phyloP scores from a whole-genome alignment of 2,888 invertebrate species.

The Elaeidobius kamerunicus region DNA sequence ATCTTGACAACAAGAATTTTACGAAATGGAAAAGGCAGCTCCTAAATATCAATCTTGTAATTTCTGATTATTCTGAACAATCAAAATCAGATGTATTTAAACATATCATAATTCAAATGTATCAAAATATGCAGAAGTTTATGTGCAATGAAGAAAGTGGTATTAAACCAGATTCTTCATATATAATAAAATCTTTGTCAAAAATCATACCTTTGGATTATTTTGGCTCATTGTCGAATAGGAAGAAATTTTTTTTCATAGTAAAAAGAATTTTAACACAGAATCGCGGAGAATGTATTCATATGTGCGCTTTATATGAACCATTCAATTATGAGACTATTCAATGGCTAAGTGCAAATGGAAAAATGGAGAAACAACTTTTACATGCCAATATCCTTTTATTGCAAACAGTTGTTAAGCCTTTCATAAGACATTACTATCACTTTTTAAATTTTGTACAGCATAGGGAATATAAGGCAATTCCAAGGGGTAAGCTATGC shows the following conservation, averaged over 20 bases:
- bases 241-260: slow-evolving; percentile 15
- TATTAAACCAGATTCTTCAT: slow-evolving; percentile 2
- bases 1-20: slow-evolving; percentile 4
- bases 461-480: slow-evolving; percentile 1
- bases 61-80: not conserved
- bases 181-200: slow-evolving; percentile 5
- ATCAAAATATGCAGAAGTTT: not conserved
- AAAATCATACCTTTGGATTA: slow-evolving; percentile 16
- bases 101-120: no score
- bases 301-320: slow-evolving; percentile 14
- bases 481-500: slow-evolving; percentile 9
- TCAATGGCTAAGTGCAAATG: slow-evolving; percentile 7
- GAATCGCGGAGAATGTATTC: slow-evolving; percentile 17
- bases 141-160: no score
- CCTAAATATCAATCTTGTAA: not conserved
- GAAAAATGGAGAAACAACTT: not conserved
- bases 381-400: slow-evolving; percentile 16
- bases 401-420: slow-evolving; percentile 21
- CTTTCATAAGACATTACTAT: slow-evolving; percentile 19
- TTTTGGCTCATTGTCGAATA: slow-evolving; percentile 17
- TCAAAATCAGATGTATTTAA: no score
- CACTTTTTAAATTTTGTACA: slow-evolving; percentile 5
- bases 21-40: not conserved
- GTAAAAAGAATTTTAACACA: slow-evolving; percentile 22
- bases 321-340: slow-evolving; percentile 8